phyloP scores from a whole-genome alignment of 2,888 invertebrate species.

The Drosophila kuntzei region DNA sequence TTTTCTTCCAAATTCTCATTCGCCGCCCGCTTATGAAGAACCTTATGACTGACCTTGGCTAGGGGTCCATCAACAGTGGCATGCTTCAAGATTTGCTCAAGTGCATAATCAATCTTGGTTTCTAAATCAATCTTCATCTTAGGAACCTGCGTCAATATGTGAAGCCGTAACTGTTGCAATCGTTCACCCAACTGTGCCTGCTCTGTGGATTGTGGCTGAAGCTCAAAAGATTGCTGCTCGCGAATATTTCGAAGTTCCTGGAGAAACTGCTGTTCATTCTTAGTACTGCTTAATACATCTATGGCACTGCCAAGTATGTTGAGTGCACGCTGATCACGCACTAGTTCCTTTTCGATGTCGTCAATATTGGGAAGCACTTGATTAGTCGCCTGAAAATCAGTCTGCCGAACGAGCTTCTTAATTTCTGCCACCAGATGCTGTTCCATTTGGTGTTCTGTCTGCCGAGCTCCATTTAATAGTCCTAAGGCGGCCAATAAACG shows the following conservation, averaged over 20 bases:
- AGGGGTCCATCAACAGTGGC: slow-evolving; percentile 66
- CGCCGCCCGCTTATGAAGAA: slow-evolving; percentile 44
- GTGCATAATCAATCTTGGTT: slow-evolving; percentile 77
- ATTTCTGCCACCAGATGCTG: slow-evolving; percentile 75
- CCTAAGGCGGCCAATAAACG: slow-evolving; percentile 81
- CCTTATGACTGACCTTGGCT: slow-evolving; percentile 69
- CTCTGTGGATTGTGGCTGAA: background rate
- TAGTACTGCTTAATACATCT: slow-evolving; percentile 75
- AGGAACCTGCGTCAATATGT: slow-evolving; percentile 75
- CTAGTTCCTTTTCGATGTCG: slow-evolving; percentile 80
- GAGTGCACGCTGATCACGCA: slow-evolving; percentile 81
- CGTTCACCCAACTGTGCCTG: slow-evolving; percentile 30
- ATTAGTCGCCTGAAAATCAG: slow-evolving; percentile 59
- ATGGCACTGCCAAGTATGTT: slow-evolving; percentile 80
- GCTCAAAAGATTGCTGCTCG: slow-evolving; percentile 25
- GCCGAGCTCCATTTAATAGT: slow-evolving; percentile 82
- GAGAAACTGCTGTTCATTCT: slow-evolving; percentile 69
- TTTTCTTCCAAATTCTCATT: background rate
- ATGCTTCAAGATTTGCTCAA: slow-evolving; percentile 73
- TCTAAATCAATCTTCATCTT: slow-evolving; percentile 75
- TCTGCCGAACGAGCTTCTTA: slow-evolving; percentile 76
- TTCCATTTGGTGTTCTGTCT: slow-evolving; percentile 82
- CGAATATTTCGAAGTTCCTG: slow-evolving; percentile 58
- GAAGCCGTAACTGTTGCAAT: slow-evolving; percentile 67
- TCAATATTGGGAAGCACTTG: slow-evolving; percentile 73